Conservation (phyloP, 2,888 invertebrate genomes). For the Sinotaia quadrata region DNA sequence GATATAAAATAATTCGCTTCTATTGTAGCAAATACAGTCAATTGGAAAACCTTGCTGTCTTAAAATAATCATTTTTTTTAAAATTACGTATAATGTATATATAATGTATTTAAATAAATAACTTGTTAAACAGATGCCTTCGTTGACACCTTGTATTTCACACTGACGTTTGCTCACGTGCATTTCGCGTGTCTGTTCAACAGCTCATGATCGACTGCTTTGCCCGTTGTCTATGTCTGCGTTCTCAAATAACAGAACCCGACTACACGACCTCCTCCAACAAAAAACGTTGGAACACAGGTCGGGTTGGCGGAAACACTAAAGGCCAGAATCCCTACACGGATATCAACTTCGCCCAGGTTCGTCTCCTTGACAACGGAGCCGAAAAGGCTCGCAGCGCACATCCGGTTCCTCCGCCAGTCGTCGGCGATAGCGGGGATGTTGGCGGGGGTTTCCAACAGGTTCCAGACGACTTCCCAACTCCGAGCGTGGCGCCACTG, state of each 20-base stretch:
- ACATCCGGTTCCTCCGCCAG: constrained; percentile 17
- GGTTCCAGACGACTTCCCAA: constrained; percentile 23
- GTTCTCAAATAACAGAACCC: constrained; percentile 52
- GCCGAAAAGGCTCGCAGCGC: constrained; percentile 42
- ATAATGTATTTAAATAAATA: too few relatives aligned
- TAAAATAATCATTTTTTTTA: too few relatives aligned
- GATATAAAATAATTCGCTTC: too few relatives aligned
- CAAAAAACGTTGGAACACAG: constrained; percentile 40
- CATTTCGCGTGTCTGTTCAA: constrained; percentile 26
- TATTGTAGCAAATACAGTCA: too few relatives aligned
- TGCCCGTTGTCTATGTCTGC: constrained; percentile 53
- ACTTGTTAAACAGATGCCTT: too few relatives aligned
- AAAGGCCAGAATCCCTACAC: constrained; percentile 47
- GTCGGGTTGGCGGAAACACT: constrained; percentile 39
- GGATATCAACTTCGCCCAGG: constrained; percentile 47
- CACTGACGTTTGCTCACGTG: not conserved
- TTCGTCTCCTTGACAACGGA: constrained; percentile 50
- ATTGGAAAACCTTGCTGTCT: too few relatives aligned
- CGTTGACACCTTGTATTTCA: too few relatives aligned
- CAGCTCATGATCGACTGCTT: constrained; percentile 63
- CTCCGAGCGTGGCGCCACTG: constrained; percentile 18
- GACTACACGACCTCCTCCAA: constrained; percentile 34
- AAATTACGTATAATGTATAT: too few relatives aligned
- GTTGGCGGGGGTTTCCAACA: constrained; percentile 23
- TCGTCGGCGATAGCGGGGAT: not conserved